Evolutionary conservation across 2,113 vertebrate species (phyloP).

Genomic region (Rousettus leschenaultii): DNA sequence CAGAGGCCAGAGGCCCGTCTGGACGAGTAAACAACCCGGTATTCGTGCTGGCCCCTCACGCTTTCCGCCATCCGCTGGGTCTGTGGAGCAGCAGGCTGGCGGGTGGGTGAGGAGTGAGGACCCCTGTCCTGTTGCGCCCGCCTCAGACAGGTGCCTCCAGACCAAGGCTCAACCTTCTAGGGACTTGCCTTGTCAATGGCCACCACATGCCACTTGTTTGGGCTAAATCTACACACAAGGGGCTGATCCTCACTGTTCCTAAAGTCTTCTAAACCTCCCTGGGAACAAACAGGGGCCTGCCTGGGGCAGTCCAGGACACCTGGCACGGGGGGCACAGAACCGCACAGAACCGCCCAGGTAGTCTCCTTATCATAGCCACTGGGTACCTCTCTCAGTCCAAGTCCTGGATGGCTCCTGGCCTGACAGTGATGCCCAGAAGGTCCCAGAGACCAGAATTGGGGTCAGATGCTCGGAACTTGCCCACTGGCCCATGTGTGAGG

Average conservation of each 20-base stretch:
- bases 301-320: background rate
- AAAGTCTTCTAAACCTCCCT: background rate
- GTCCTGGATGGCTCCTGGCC: accelerated
- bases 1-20: too few species aligned
- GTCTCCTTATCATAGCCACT: too few species aligned
- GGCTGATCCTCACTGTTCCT: background rate
- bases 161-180: background rate
- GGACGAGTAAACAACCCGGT: accelerated
- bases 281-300: background rate
- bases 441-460: background rate
- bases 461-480: background rate
- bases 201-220: too few species aligned
- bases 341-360: accelerated
- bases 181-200: background rate
- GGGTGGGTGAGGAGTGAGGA: background rate
- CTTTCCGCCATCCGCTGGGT: background rate
- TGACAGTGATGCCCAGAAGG: background rate
- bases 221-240: background rate
- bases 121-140: background rate
- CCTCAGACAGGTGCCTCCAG: background rate
- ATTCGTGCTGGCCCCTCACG: accelerated
- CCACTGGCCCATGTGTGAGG: accelerated
- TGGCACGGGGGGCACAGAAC: accelerated
- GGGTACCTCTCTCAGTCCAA: accelerated
- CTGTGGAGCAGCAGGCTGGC: background rate